These are phyloP conservation scores for Amblyjoppa fuscipennis DNA, from an alignment of 2,888 invertebrate species.

Conservation along the genomic window DNA sequence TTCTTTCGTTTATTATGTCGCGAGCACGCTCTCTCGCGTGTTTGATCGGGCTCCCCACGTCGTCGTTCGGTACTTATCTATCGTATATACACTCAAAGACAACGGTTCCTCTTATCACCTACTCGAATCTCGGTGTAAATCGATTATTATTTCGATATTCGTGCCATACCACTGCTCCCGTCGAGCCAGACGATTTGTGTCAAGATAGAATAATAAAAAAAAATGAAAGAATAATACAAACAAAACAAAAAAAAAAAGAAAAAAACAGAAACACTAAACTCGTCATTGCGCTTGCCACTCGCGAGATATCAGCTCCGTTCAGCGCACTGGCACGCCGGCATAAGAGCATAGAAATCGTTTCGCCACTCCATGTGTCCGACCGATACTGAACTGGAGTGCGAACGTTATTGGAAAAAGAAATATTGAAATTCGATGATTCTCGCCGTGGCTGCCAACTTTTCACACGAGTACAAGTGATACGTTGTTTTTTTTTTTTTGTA, in stretches of 20 bases:
- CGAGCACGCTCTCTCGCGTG: constrained; percentile 33
- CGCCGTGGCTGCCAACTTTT: not conserved
- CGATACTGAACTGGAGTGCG: not conserved
- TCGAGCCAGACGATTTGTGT: constrained; percentile 47
- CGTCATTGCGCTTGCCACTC: not conserved
- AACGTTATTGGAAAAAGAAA: constrained; percentile 10
- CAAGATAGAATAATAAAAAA: constrained; percentile 4
- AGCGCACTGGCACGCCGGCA: not conserved
- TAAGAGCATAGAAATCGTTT: constrained; percentile 23
- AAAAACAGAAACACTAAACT: not conserved
- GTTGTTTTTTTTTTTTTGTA: not conserved
- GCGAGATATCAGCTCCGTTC: constrained; percentile 11
- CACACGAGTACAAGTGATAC: not conserved
- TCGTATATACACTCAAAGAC: constrained; percentile 62
- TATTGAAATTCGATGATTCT: constrained; percentile 32
- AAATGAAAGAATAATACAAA: constrained; percentile 7
- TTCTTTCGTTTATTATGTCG: constrained; percentile 23
- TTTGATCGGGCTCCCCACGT: constrained; percentile 47
- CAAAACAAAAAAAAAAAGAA: not conserved
- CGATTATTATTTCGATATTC: constrained; percentile 65
- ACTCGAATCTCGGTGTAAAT: constrained; percentile 63
- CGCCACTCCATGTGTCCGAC: constrained; percentile 11
- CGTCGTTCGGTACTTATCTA: constrained; percentile 48
- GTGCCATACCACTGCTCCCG: constrained; percentile 67
- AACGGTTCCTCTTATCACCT: constrained; percentile 52